Evolutionary conservation across 2,113 vertebrate species (phyloP), one percentile per base, ranked within the genome.

Genomic region (Garra rufa): DNA sequence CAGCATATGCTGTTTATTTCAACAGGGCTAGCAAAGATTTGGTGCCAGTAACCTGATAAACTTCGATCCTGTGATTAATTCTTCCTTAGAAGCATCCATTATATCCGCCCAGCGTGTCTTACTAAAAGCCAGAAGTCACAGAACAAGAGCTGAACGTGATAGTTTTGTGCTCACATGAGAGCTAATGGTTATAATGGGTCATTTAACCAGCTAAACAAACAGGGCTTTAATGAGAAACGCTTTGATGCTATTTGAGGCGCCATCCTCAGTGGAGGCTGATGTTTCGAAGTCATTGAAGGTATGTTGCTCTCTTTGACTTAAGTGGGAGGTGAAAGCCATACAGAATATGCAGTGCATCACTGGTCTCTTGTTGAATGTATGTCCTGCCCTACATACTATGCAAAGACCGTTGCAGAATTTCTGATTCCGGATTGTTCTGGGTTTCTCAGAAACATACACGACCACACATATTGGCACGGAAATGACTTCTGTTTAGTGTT

Each of bases 131-230:
- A 73, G 17, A 38, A 70, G 38, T 70, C 67, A 70, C 19, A 70
- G 30, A 19, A 69, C 30, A 43, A 57, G 13, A 50, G n/a, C 28
- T 28, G 26, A 50, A 48, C 24, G 3, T 38, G 30, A 38, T 69
- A 10, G 65, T 69, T 38, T 41, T 75, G 6, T 75, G 10, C 8
- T 41, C 30, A 15, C 19, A 57, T 57, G 59, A 30, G 41, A 70
- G 55, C 79, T 77, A 83, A 76, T 76, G 24, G 67, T 77, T 34
- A 57, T 44, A 78, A 57, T 59, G 46, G 57, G 21, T 55, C 9
- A 55, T 83, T 83, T 81, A 85, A 71, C 76, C n/a, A 24, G 52
- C 55, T 71, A 46, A 83, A 61, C 76, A 76, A 81, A 80, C 76
- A 81, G 8, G 24, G 52, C 44, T 52, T 76, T 71, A 86, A 87